Conservation (phyloP, 2,888 invertebrate genomes). For the Stegana nigrithorax region DNA sequence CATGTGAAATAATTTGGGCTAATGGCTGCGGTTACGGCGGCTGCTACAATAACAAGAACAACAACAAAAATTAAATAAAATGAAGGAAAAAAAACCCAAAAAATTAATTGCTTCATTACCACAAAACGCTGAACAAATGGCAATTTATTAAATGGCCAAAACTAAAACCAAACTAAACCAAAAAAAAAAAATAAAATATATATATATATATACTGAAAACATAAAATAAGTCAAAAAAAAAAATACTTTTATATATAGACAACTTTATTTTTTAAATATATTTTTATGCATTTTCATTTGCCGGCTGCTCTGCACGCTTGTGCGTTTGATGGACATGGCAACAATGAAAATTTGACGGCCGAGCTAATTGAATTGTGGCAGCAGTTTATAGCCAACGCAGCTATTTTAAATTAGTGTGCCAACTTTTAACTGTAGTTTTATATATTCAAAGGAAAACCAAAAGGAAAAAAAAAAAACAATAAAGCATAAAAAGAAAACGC, state of each 20-base stretch:
- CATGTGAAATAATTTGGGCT: conserved; percentile 21
- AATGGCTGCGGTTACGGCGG: conserved; percentile 20
- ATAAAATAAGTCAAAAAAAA: conserved; percentile 8
- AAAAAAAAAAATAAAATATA: conserved; percentile 25
- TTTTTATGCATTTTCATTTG: background rate
- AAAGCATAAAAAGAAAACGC: background rate
- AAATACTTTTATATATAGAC: background rate
- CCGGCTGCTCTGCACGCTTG: background rate
- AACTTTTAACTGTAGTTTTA: too few species aligned
- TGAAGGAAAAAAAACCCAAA: too few species aligned
- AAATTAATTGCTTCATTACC: conserved; percentile 59
- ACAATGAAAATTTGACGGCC: conserved; percentile 56
- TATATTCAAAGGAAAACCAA: too few species aligned
- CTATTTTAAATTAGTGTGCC: conserved; percentile 1
- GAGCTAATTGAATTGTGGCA: conserved; percentile 62
- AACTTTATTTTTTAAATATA: background rate
- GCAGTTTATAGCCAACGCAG: conserved; percentile 11
- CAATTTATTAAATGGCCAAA: conserved; percentile 26
- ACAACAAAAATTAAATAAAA: too few species aligned
- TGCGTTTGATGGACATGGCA: conserved; percentile 41
- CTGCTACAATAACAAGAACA: too few species aligned
- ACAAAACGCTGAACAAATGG: conserved; percentile 23
- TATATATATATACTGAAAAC: conserved; percentile 18
- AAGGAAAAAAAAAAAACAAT: background rate
- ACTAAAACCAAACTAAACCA: conserved; percentile 21